Base-by-base conservation (phyloP, 1,140 invertebrate genomes). In the Parasteatoda tepidariorum region DNA sequence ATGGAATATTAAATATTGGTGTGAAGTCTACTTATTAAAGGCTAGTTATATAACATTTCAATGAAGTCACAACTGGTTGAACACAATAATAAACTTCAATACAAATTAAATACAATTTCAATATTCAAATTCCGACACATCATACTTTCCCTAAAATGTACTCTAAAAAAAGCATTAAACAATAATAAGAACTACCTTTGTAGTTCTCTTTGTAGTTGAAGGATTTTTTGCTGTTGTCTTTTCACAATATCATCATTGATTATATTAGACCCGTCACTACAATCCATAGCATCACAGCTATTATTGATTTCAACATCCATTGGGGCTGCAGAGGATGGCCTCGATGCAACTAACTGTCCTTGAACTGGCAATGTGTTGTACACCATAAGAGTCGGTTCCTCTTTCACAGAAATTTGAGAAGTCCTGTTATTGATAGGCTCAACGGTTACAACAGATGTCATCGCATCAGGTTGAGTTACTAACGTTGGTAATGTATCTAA, bases 211-310 rank as follows among this genome's bases (percentile, higher is more conserved):
- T 97, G 94, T 38, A 98, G 89, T 85, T 97, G 94, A 86, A 96
- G 93, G 62, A 98, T 98, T 87, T 94, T 93, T 62, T 94, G 92
- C 85, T 96, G 93, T 87, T 97, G 96, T 86, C 95, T 93, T 68
- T 93, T 92, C 33, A 97, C 86, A 84, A 88, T 87, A 18, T 86
- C 85, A 31, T 86, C 71, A 57, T 85, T 85, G 57, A 57, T 33
- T 54, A 55, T 18, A 68, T 34, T 62, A 22, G 57, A 22, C 62
- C 41, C 41, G 9, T 75, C 64, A 7, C 66, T 59, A 71, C 78
- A 82, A 48, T 82, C 78, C 78, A 82, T 82, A 28, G 26, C 33
- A 26, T 82, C 78, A 28, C 30, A 48, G 66, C 57, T 68, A 26
- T 73, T 59, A 22, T 33, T 67, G 13, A 68, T 57, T 41, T 85